Base-by-base conservation (phyloP, 2,113 vertebrate genomes). In the Gobiocypris rarus region DNA sequence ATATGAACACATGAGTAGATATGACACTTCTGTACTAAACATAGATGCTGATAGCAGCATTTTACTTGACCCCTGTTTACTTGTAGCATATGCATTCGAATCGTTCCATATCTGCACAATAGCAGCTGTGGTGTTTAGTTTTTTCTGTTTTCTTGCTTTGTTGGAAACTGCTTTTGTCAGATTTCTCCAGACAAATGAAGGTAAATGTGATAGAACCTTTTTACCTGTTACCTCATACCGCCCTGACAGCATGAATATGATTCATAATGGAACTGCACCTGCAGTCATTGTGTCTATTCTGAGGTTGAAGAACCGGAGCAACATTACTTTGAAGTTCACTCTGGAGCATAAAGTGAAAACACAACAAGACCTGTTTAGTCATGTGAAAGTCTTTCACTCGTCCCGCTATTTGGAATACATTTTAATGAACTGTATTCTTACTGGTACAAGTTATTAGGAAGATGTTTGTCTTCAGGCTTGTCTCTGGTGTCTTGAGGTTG, bases 11-110 rank as follows among this genome's bases (percentile, higher is more conserved):
- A 38, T 71, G 38, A 70, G 19, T 70, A n/a, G 9, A 19, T 9
- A 41, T 70, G 38, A 24, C 22, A 24, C 11, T 41, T 43, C 91
- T 94, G 90, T 92, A 93, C 73, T 87, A 84, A 86, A 89, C 88
- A 84, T 86, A 90, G 96, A 97, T 95, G 96, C 97, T 98, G 96
- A 95, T 97, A 96, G 97, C 96, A 95, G 95, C 95, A 92, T 97
- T 94, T 94, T 94, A 92, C 96, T 95, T 94, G 86, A 86, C 89
- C 94, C 85, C 80, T 79, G 13, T 45, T 80, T 5, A 43, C 41
- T 38, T 41, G 15, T 67, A 74, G 41, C 2, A 4, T 41, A 15
- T 73, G 24, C 82, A 28, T 81, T 84, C 3, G 10, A 48, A 28
- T 81, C 59, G 50, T 56, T 31, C 31, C 38, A 34, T 14, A 54